Percentiles rank a stretch among this genome's conserved stretches.
phyloP scores from a whole-genome alignment of 1,140 invertebrate species.

The Stratiolaelaps scimitus region DNA sequence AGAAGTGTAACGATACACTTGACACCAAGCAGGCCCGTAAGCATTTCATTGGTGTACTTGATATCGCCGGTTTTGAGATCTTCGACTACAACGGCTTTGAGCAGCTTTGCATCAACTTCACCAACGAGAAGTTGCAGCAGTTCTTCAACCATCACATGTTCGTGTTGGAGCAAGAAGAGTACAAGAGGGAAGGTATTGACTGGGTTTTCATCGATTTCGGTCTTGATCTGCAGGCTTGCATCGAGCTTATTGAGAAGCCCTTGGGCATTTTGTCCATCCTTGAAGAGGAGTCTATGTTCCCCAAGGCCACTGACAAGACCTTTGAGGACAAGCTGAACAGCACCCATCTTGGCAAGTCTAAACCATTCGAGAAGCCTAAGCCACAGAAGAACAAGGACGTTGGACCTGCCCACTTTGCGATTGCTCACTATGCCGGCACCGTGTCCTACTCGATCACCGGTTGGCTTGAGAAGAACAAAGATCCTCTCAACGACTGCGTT shows the following conservation, averaged over 20 bases:
- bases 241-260: conserved; percentile 99
- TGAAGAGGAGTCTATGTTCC: conserved; percentile 99
- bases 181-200: conserved; percentile 92
- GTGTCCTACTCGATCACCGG: conserved; percentile 90
- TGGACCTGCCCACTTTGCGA: conserved; percentile 84
- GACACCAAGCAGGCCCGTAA: conserved; percentile 95
- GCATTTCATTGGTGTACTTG: conserved; percentile 98
- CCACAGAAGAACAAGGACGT: conserved; percentile 61
- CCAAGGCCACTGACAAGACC: conserved; percentile 95
- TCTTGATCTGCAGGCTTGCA: conserved; percentile 94
- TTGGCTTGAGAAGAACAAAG: conserved; percentile 99
- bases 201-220: conserved; percentile 99
- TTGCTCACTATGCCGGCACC: conserved; percentile 95
- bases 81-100: conserved; percentile 96
- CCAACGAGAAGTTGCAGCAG: conserved; percentile 98
- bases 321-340: conserved; percentile 95
- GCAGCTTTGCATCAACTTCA: conserved; percentile 99
- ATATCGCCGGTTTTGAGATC: conserved; percentile 93
- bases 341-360: conserved; percentile 96
- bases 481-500: conserved; percentile 96
- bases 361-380: conserved; percentile 90
- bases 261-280: conserved; percentile 99
- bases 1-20: conserved; percentile 95
- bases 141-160: conserved; percentile 99
- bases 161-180: conserved; percentile 98